Base-by-base conservation (phyloP, 2,888 invertebrate species). In the Eretmocerus hayati region DNA sequence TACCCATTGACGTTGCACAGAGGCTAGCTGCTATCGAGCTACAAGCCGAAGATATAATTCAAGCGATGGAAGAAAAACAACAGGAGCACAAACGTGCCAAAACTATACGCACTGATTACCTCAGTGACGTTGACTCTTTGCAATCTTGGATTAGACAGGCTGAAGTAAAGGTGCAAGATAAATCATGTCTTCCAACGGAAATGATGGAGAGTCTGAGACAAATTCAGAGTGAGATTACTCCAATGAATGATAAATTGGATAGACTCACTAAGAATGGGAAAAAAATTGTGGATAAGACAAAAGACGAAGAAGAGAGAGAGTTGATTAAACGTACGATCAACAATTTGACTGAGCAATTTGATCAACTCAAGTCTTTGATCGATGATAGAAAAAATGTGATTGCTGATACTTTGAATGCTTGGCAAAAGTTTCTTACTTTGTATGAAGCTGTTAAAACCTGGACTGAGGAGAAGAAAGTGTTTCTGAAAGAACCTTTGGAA, bases 31-130 rank as follows among this genome's bases (percentile, higher is more conserved):
- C 85, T 55, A 76, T 92, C 63, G 92, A 92, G 73, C 74, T 92
- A 58, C 77, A 87, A 46, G 81, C 86, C 41, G 92, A 93, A 72
- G 81, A 84, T 54, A 77, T 89, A 47, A 78, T 81, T 44, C 84
- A 83, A 61, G 81, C 81, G 42, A 87, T 92, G 87, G 91, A 90
- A 65, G 88, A 89, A 65, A 90, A 90, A 71, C 84, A 86, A 64
- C 80, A 87, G 67, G 90, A 90, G 70, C 86, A 87, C 74, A 89
- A 90, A 70, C 83, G 90, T 56, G 92, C 91, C 20, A 81, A 84
- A 62, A 87, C 88, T 15, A 79, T 87, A 49, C 81, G 90, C 48
- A 80, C 83, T 42, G 91, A 92, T 59, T 92, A 90, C 71, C 72
- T 83, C 39, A 74, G 77, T 21, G 90, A 88, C 63, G 85, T 88